Evolutionary conservation across 2,113 vertebrate species (phyloP).

Genomic region (Rattus rattus): DNA sequence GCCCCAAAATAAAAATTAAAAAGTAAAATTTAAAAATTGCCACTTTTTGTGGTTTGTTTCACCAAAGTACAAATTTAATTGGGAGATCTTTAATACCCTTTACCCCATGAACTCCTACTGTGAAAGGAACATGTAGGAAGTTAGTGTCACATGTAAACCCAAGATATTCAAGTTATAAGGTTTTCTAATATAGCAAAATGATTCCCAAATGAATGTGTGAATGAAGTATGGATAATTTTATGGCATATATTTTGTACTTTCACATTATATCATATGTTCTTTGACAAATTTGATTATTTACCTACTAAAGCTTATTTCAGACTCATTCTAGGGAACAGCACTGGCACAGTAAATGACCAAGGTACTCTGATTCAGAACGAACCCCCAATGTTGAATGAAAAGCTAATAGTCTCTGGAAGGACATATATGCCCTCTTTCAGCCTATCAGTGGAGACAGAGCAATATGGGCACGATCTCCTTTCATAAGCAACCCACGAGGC

Average conservation of each 20-base stretch:
- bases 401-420: background rate
- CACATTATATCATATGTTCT: background rate
- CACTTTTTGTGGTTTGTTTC: background rate
- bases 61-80: background rate
- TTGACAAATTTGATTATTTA: background rate
- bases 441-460: background rate
- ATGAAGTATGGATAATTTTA: background rate
- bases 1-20: background rate
- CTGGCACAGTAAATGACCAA: background rate
- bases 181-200: background rate
- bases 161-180: background rate
- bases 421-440: background rate
- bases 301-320: background rate
- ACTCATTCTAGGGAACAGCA: background rate
- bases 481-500: background rate
- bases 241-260: background rate
- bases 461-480: background rate
- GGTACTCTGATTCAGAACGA: background rate
- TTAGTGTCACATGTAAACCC: background rate
- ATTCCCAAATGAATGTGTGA: background rate
- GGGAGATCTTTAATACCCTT: background rate
- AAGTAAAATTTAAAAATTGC: background rate
- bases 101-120: background rate
- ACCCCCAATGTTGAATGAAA: background rate
- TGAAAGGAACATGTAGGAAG: background rate